phyloP scores from a whole-genome alignment of 1,140 invertebrate genomes.

The Drosophila bocqueti region DNA sequence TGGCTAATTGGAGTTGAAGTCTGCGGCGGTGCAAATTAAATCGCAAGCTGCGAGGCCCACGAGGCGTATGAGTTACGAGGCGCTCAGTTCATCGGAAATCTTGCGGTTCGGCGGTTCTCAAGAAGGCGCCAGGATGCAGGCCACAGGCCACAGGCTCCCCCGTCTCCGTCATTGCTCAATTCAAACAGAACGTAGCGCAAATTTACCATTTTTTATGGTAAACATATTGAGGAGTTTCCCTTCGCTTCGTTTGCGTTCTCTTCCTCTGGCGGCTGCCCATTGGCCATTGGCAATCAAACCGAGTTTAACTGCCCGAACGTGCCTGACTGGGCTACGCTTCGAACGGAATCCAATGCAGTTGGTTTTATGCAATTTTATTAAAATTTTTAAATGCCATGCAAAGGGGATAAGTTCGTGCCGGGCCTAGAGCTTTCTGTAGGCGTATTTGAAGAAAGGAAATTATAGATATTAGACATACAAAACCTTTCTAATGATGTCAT shows the following conservation, averaged over 20 bases:
- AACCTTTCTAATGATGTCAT: background rate
- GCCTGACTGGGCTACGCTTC: constrained; percentile 23
- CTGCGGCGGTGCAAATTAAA: constrained; percentile 60
- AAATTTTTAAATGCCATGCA: constrained; percentile 48
- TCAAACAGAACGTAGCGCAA: constrained; percentile 70
- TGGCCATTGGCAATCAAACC: constrained; percentile 58
- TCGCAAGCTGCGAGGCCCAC: constrained; percentile 41
- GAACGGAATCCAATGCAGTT: constrained; percentile 32
- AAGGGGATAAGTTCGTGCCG: constrained; percentile 14
- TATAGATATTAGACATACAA: background rate
- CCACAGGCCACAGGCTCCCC: constrained; percentile 10
- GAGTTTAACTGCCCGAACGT: constrained; percentile 71
- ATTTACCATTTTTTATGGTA: constrained; percentile 82
- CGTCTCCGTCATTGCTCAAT: constrained; percentile 49
- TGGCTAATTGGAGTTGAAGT: constrained; percentile 73
- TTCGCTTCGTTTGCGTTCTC: background rate
- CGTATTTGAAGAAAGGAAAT: background rate
- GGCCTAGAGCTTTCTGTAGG: background rate
- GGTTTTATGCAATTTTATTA: constrained; percentile 31
- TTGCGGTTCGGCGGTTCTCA: constrained; percentile 33
- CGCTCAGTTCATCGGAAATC: constrained; percentile 67
- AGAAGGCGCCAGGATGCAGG: constrained; percentile 58
- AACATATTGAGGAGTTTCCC: constrained; percentile 45
- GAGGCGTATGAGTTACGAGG: constrained; percentile 79
- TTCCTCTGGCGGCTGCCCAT: constrained; percentile 48